phyloP scores from a whole-genome alignment of 2,113 vertebrate species.

The Cnemophilus loriae region DNA sequence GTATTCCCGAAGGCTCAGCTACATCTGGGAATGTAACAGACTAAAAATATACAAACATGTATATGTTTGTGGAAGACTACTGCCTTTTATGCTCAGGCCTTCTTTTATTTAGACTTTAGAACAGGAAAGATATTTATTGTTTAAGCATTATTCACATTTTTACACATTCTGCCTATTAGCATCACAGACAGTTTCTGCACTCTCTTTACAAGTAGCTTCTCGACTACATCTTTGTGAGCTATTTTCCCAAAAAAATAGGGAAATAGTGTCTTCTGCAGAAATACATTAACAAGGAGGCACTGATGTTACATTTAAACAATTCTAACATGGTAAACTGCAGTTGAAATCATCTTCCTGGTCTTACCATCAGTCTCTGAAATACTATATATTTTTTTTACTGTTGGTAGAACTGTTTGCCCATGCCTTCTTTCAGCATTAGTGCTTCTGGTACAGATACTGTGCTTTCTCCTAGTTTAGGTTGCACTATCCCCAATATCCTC shows the following conservation, averaged over 20 bases:
- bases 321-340: background rate
- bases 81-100: background rate
- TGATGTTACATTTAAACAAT: background rate
- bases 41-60: background rate
- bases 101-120: background rate
- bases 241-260: background rate
- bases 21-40: background rate
- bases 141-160: background rate
- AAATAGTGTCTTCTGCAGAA: background rate
- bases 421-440: background rate
- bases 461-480: background rate
- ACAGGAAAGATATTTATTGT: background rate
- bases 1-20: background rate
- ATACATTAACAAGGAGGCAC: background rate
- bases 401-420: background rate
- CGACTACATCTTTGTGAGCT: background rate
- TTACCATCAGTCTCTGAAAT: background rate
- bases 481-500: background rate
- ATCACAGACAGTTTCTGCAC: background rate
- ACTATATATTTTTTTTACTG: background rate
- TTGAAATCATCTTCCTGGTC: background rate
- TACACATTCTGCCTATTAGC: background rate
- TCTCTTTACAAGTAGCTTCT: background rate
- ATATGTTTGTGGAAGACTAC: background rate
- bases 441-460: background rate